These are phyloP conservation scores for Lates japonicus DNA, from an alignment of 2,797 vertebrate species.

Conservation along the genomic window DNA sequence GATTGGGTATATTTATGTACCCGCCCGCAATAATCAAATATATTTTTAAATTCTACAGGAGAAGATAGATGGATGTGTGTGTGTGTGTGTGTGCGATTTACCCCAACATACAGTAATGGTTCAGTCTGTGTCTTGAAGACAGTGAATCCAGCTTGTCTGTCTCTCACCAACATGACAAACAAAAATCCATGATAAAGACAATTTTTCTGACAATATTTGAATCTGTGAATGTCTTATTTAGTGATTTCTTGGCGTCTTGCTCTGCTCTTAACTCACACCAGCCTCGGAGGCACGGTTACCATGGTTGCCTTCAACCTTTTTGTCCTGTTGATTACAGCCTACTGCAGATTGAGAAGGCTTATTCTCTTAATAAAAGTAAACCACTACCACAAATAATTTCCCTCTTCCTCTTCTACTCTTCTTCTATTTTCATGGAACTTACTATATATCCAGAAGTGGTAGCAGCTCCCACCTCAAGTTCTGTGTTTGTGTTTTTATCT, in stretches of 20 bases:
- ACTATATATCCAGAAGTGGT: not conserved
- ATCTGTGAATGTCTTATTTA: constrained; percentile 32
- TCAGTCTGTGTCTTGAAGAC: not conserved
- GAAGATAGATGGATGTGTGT: not conserved
- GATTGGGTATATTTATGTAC: constrained; percentile 4
- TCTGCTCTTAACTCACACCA: constrained; percentile 41
- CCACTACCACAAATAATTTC: not conserved
- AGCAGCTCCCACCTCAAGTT: not conserved
- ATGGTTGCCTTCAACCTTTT: constrained; percentile 45
- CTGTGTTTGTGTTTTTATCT: not conserved
- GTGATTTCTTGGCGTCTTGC: constrained; percentile 27
- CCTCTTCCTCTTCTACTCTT: not conserved
- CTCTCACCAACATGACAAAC: not conserved
- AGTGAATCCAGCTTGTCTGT: constrained; percentile 1
- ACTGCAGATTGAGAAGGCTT: constrained; percentile 28
- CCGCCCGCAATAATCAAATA: not conserved
- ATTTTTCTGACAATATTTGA: not conserved
- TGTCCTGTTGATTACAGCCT: constrained; percentile 32
- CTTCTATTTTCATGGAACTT: not conserved
- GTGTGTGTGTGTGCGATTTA: no score
- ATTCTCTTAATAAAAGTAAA: constrained; percentile 15
- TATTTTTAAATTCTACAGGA: not conserved
- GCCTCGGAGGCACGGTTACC: constrained; percentile 47
- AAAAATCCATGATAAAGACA: not conserved
- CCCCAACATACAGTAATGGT: not conserved